Conservation (phyloP, 2,797 vertebrate genomes). For the Ceyx erithaca region DNA sequence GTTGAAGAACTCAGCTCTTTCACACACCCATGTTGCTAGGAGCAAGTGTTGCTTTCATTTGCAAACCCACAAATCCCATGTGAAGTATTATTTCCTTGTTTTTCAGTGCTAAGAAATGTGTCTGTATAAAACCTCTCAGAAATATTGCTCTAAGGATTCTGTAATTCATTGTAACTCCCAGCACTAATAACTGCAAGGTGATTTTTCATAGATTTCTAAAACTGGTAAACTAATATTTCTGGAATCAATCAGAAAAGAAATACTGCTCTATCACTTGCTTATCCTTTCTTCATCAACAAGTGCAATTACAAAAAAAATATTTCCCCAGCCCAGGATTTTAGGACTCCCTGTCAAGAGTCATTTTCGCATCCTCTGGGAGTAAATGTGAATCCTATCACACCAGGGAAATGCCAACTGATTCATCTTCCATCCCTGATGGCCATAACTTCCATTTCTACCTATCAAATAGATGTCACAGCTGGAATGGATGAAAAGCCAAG, state of each 20-base stretch:
- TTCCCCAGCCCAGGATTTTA: not conserved
- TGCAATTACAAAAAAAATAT: conserved; percentile 53
- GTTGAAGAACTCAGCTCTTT: not conserved
- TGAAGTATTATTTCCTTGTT: conserved; percentile 49
- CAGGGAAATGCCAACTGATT: conserved; percentile 11
- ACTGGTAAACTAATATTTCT: conserved; percentile 49
- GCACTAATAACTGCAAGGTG: conserved; percentile 34
- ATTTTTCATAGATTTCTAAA: conserved; percentile 55
- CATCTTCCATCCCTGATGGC: not conserved
- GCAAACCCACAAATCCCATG: conserved; percentile 54
- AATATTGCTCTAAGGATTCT: conserved; percentile 48
- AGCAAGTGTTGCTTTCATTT: conserved; percentile 58
- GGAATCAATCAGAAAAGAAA: conserved; percentile 28
- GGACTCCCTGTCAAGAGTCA: conserved; percentile 32
- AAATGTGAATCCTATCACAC: conserved; percentile 11
- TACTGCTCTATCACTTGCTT: conserved; percentile 8
- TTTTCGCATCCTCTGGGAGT: conserved; percentile 21
- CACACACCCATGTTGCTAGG: conserved; percentile 2
- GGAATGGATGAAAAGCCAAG: conserved; percentile 27
- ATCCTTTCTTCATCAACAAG: conserved; percentile 54
- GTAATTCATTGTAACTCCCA: conserved; percentile 47
- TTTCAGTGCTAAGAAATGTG: conserved; percentile 45
- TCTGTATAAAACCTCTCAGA: conserved; percentile 50
- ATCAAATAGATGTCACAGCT: conserved; percentile 14
- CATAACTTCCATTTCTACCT: not conserved